Evolutionary conservation across 2,113 vertebrate species (phyloP), one percentile per base, ranked within the genome.

Genomic region (Pardalotus punctatus): DNA sequence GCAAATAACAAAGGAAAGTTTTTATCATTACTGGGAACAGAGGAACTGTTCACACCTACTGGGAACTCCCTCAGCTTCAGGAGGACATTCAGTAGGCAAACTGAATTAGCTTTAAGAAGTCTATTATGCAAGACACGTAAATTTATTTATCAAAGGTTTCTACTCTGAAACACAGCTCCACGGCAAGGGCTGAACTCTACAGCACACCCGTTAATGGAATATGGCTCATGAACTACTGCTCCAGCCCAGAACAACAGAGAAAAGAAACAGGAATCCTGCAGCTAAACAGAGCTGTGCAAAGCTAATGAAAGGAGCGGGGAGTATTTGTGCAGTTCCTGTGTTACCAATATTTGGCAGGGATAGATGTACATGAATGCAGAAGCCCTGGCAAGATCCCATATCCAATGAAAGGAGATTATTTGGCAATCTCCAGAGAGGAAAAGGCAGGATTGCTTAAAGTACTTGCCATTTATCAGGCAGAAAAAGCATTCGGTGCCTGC

Each of bases 381-480:
- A 94, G 76, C 42, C 69, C 76, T 96, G 95, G 93, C 74, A 96
- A 54, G 67, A 73, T 90, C 72, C 76, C 90, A 66, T 4, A 73
- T 43, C 47, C 92, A 91, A 77, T 86, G 71, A 94, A 96, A 94
- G 53, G 50, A 84, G 88, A 90, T 88, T 60, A 88, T 93, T 67
- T 96, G 88, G 86, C 86, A 91, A 54, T 60, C 90, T 89, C 74
- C 28, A 43, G 79, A 95, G 91, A 93, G 62, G 71, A 95, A 57
- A 12, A 60, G 65, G 88, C 83, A 95, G 81, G 62, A 81, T 40
- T 93, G 50, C 79, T 90, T 67, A 42, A 82, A 84, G 84, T 83
- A 88, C 76, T 91, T 93, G 95, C 95, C 95, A 96, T 97, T 96
- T 97, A 86, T 93, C 94, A 83, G 76, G 81, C 64, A 94, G 82